phyloP scores from a whole-genome alignment of 1,140 invertebrate species.

The Zaprionus africanus region DNA sequence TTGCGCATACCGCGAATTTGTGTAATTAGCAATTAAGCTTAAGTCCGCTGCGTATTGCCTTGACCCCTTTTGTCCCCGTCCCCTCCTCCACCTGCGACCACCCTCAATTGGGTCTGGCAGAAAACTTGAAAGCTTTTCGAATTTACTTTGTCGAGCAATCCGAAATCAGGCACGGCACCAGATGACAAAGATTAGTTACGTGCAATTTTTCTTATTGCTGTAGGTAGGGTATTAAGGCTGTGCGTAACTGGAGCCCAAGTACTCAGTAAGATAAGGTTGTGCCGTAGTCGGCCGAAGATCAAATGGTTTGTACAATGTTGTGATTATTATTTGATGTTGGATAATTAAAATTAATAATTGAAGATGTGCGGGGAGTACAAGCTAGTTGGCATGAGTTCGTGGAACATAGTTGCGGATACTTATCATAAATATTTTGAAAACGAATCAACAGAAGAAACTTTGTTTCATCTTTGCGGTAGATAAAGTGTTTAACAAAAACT shows the following conservation, averaged over 20 bases:
- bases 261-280: not conserved
- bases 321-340: slow-evolving; percentile 11
- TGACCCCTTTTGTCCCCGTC: slow-evolving; percentile 19
- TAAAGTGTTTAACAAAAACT: not conserved
- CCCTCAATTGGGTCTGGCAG: slow-evolving; percentile 15
- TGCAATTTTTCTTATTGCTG: slow-evolving; percentile 72
- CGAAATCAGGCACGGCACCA: slow-evolving; percentile 64
- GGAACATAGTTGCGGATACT: not conserved
- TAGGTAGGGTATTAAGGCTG: slow-evolving; percentile 27
- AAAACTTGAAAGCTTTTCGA: slow-evolving; percentile 56
- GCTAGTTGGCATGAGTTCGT: not conserved
- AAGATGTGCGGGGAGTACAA: not conserved
- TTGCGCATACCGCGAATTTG: slow-evolving; percentile 70
- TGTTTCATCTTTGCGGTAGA: not conserved
- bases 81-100: not conserved
- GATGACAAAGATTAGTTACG: slow-evolving; percentile 78
- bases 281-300: slow-evolving; percentile 14
- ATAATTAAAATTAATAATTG: slow-evolving; percentile 33
- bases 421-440: not conserved
- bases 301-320: slow-evolving; percentile 12
- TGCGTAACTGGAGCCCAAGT: slow-evolving; percentile 8
- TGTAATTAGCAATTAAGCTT: slow-evolving; percentile 78
- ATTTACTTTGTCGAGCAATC: slow-evolving; percentile 68
- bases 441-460: not conserved
- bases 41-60: slow-evolving; percentile 47